Base-by-base conservation (phyloP, 2,797 vertebrate genomes). In the Tenualosa thibaudeaui region DNA sequence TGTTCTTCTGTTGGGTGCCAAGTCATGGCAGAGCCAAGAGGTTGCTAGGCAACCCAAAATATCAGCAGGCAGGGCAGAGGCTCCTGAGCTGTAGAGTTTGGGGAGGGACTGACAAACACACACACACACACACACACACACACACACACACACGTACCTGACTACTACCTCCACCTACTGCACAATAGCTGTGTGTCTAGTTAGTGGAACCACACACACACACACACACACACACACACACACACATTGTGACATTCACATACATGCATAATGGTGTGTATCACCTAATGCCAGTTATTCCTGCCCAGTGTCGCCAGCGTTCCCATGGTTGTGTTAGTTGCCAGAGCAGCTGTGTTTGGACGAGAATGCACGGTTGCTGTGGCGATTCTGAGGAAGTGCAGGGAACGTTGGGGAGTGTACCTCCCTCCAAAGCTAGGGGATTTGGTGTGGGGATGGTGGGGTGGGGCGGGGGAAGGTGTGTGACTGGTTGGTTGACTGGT, bases 41-140 rank as follows among this genome's bases (percentile, higher is more conserved):
- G 86, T 88, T 88, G 89, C 83, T 83, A 87, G 85, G 89, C 84
- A 93, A 94, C 93, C 90, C 87, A 92, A 95, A 95, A 95, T 91
- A 93, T 91, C 91, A 94, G 93, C 91, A 91, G 90, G 87, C 91
- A 85, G 88, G 91, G 88, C 88, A 92, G 87, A 88, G 87, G 89
- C 24, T 62, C 60, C 22, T 24, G n/a, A n/a, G 19, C 58, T 22
- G 22, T 17, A 9, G 60, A 65, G 60, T 24, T 65, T 65, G 8
- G 60, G 60, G 5, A 65, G 60, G 9, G 9, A 31, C 58, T n/a
- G 22, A 60, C 19, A 60, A 22, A 60, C 58, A 60, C 24, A 26
- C 62, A 65, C 62, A 26, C 62, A 65, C 24, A 65, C 24, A 31
- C 24, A 26, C 60, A 65, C n/a, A 26, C 60, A 65, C n/a, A 65